Percentiles rank a stretch among this genome's conserved stretches.
phyloP scores from a whole-genome alignment of 2,888 invertebrate species.

The Hanleya hanleyi region DNA sequence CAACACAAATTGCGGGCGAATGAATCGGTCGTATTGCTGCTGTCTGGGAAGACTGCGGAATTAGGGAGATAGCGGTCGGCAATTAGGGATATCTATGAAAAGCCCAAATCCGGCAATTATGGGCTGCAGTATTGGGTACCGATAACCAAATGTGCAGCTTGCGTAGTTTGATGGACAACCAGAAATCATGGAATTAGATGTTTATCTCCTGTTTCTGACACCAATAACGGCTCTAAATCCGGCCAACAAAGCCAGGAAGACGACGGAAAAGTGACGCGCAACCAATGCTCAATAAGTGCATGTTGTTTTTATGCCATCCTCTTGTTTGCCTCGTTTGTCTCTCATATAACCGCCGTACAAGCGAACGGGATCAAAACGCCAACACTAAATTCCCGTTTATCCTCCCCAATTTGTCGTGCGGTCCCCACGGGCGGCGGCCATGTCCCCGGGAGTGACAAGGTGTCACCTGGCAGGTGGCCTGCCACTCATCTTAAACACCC shows the following conservation, averaged over 20 bases:
- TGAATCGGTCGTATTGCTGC: not conserved
- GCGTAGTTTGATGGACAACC: constrained; percentile 2
- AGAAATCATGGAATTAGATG: not conserved
- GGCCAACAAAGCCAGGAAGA: not conserved
- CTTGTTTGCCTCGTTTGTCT: not conserved
- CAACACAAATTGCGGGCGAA: constrained; percentile 8
- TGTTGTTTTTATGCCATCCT: not conserved
- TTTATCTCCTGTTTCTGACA: not conserved
- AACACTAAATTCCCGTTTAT: not conserved
- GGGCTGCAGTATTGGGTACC: not conserved
- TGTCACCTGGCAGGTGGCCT: constrained; percentile 2
- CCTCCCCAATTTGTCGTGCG: not conserved
- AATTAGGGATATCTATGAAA: not conserved
- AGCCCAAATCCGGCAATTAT: constrained; percentile 4
- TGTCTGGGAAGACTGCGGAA: not conserved
- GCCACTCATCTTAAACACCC: constrained; percentile 8
- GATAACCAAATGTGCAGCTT: constrained; percentile 10
- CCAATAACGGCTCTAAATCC: constrained; percentile 3
- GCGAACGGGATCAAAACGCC: constrained; percentile 4
- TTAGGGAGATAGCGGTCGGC: constrained; percentile 6
- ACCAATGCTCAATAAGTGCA: not conserved
- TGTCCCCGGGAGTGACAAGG: not conserved
- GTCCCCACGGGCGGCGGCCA: not conserved
- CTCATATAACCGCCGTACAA: not conserved
- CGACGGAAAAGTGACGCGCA: not conserved